Conservation (phyloP, 2,797 vertebrate species). For the Apodemus agrarius region DNA sequence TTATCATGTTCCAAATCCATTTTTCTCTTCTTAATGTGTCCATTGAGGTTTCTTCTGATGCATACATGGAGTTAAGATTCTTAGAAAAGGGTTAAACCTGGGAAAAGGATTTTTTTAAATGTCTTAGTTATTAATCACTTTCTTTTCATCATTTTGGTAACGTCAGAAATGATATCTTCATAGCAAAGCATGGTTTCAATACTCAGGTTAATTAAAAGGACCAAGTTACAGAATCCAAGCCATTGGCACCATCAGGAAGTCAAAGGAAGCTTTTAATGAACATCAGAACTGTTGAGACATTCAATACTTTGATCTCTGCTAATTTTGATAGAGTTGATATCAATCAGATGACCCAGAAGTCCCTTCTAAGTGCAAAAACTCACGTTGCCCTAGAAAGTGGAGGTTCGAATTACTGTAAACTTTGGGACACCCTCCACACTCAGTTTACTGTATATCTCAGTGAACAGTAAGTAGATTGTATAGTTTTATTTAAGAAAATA, state of each 20-base stretch:
- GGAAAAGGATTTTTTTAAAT: conserved; percentile 18
- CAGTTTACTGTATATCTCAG: neutral
- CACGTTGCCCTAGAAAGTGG: neutral
- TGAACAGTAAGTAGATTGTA: neutral
- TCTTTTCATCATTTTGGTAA: conserved; percentile 47
- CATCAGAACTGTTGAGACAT: conserved; percentile 24
- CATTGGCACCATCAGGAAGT: neutral
- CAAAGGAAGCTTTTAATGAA: conserved; percentile 59
- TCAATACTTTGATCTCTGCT: conserved; percentile 50
- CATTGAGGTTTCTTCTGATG: conserved; percentile 24
- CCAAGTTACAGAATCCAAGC: neutral
- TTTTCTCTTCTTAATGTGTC: neutral
- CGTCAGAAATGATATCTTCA: neutral
- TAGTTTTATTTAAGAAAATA: conserved; percentile 55
- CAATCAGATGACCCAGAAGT: neutral
- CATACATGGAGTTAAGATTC: conserved; percentile 8
- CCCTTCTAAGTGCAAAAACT: conserved; percentile 35
- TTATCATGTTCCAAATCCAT: conserved; percentile 22
- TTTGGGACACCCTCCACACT: neutral
- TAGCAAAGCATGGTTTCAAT: conserved; percentile 34
- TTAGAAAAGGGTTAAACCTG: conserved; percentile 28
- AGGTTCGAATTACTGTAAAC: conserved; percentile 47
- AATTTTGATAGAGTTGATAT: conserved; percentile 58
- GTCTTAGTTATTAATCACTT: conserved; percentile 49
- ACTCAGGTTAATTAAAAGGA: conserved; percentile 39